phyloP scores from a whole-genome alignment of 2,797 vertebrate species.

The Mus caroli region DNA sequence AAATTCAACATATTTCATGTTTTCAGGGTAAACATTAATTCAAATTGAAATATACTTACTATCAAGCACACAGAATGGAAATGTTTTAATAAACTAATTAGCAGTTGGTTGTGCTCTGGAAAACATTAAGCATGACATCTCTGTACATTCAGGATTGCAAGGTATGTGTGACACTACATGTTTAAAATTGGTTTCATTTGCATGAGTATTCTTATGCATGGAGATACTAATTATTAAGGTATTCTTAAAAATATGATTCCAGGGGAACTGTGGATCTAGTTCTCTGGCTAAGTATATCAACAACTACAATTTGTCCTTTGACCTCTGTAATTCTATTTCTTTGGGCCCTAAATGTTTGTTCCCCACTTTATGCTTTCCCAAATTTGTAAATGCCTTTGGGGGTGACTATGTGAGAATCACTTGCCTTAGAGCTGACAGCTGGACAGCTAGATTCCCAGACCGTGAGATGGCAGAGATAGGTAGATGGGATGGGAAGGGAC shows the following conservation, averaged over 20 bases:
- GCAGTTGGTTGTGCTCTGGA: neutral
- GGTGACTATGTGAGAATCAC: neutral
- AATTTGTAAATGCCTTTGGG: neutral
- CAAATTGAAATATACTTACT: constrained; percentile 6
- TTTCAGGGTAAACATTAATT: neutral
- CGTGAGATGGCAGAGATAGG: neutral
- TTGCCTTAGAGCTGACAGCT: neutral
- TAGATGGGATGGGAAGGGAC: neutral
- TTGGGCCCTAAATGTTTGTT: neutral
- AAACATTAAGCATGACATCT: neutral
- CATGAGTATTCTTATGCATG: neutral
- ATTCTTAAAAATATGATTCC: neutral
- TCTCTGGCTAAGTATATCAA: neutral
- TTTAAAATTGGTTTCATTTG: neutral
- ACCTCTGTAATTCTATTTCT: constrained; percentile 11
- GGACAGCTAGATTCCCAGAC: neutral
- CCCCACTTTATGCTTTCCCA: neutral
- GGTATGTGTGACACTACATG: neutral
- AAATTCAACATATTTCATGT: constrained; percentile 33
- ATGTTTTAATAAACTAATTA: neutral
- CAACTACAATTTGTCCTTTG: neutral
- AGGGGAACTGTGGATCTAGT: neutral
- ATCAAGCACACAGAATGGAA: neutral
- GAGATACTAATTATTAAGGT: constrained; percentile 4
- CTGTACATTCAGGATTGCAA: neutral